Evolutionary conservation across 2,888 invertebrate species (phyloP).

Genomic region (Frankliniella intonsa): DNA sequence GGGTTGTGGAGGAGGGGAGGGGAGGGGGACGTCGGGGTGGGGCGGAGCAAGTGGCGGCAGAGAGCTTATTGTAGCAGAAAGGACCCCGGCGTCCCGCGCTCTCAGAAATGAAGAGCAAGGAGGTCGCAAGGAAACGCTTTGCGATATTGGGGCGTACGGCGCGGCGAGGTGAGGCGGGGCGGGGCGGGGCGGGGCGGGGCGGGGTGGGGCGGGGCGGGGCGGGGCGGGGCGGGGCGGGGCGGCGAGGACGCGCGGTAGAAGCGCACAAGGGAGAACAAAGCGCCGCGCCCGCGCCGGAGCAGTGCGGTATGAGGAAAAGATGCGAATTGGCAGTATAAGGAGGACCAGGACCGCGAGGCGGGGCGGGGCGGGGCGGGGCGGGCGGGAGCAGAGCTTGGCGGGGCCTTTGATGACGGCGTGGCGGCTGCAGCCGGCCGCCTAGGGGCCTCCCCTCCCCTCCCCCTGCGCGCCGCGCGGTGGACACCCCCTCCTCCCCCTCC

Average conservation of each 20-base stretch:
- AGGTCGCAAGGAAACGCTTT: too few species aligned
- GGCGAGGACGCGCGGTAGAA: neutral
- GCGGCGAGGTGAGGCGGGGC: neutral
- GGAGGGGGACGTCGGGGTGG: neutral
- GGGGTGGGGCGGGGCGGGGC: neutral
- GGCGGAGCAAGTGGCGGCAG: neutral
- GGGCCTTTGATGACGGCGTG: neutral
- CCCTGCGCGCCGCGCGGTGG: too few species aligned
- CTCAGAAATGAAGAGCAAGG: too few species aligned
- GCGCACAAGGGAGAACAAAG: neutral
- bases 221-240: neutral
- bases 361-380: neutral
- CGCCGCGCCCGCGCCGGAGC: neutral
- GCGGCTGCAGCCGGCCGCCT: neutral
- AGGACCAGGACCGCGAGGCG: neutral
- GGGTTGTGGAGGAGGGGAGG: neutral
- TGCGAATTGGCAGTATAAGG: conserved; percentile 16
- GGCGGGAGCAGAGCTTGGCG: neutral
- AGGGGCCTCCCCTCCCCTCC: too few species aligned
- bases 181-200: neutral
- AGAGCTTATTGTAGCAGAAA: neutral
- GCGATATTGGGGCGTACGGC: too few species aligned
- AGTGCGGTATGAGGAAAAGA: conserved; percentile 14
- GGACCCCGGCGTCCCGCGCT: neutral
- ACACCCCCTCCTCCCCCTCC: too few species aligned